Base-by-base conservation (phyloP, 2,797 vertebrate genomes). In the Phrynocephalus vlangalii region DNA sequence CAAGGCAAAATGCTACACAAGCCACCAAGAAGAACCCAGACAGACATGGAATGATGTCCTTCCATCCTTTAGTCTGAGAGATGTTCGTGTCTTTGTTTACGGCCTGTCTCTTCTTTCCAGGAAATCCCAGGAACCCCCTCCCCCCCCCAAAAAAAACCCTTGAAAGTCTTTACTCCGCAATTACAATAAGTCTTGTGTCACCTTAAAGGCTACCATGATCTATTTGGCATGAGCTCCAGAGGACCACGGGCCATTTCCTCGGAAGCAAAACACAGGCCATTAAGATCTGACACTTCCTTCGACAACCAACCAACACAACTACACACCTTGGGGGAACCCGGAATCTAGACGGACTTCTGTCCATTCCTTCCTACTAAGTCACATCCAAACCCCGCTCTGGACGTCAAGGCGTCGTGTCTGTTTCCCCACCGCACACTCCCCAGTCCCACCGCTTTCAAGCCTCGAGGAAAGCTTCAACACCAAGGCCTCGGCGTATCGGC, bases 401-500 rank as follows among this genome's bases (percentile, higher is more conserved):
- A 10, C 10, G n/a, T 26, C 30, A n/a, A 86, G 63, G 68, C 18
- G 7, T 13, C 8, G 3, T 1, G 1, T 1, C 18, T 2, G 2
- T 38, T 7, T 6, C 24, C 33, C 80, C 2, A 24, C 38, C 13
- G 11, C 26, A 33, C n/a, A 38, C 6, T 33, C 30, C 30, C 28
- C 67, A 15, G 30, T 11, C 11, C 28, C 52, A 6, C 8, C 26
- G 38, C 50, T 15, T 24, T 1, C 1, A 48, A 63, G 83, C 83
- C 87, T 44, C n/a, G 9, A 9, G 77, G 87, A 80, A 38, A 75
- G 24, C 56, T 84, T 11, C 8, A 3, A 81, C 78, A 81, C 87
- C 70, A 5, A 22, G 70, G 50, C 56, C 77, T 20, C 0, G 20
- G 70, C 26, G 15, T 3, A 13, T 66, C 83, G 26, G 30, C 87